phyloP scores from a whole-genome alignment of 2,888 invertebrate species.

The Drosophila kambysellisi region DNA sequence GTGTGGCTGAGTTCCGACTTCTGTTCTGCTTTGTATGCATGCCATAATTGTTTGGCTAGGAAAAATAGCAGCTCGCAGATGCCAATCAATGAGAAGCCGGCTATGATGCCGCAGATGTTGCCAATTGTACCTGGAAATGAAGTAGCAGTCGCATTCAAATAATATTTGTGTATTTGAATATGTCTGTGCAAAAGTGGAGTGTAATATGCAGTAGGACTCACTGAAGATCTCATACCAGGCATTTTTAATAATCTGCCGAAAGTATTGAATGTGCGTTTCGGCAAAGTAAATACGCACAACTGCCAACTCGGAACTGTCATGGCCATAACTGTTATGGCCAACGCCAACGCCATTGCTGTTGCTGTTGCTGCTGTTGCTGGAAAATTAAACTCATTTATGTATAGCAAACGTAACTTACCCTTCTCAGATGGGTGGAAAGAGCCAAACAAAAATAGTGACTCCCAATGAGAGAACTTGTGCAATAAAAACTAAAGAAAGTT shows the following conservation, averaged over 20 bases:
- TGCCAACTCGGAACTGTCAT: constrained; percentile 63
- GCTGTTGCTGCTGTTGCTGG: constrained; percentile 36
- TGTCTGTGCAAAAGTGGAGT: constrained; percentile 33
- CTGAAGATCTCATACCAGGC: constrained; percentile 88
- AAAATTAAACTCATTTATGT: constrained; percentile 65
- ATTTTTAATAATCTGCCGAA: constrained; percentile 79
- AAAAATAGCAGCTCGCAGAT: constrained; percentile 88
- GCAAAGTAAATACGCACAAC: constrained; percentile 78
- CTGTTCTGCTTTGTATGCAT: constrained; percentile 67
- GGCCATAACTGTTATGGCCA: constrained; percentile 68
- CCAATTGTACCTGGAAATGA: constrained; percentile 87
- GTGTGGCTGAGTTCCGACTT: constrained; percentile 48
- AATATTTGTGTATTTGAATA: too few species aligned
- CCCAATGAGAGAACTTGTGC: constrained; percentile 10
- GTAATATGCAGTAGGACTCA: constrained; percentile 84
- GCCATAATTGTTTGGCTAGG: constrained; percentile 85
- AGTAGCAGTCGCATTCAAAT: constrained; percentile 19
- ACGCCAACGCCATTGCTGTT: neutral
- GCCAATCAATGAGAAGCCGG: constrained; percentile 88
- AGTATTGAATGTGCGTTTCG: constrained; percentile 76
- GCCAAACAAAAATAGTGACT: constrained; percentile 1
- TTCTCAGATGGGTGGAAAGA: neutral
- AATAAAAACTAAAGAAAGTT: constrained; percentile 7
- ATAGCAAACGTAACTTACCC: constrained; percentile 26
- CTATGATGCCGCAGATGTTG: constrained; percentile 88